Evolutionary conservation across 1,140 invertebrate genomes (phyloP), one percentile per base, ranked within the genome.

Genomic region (Anastrepha ludens): DNA sequence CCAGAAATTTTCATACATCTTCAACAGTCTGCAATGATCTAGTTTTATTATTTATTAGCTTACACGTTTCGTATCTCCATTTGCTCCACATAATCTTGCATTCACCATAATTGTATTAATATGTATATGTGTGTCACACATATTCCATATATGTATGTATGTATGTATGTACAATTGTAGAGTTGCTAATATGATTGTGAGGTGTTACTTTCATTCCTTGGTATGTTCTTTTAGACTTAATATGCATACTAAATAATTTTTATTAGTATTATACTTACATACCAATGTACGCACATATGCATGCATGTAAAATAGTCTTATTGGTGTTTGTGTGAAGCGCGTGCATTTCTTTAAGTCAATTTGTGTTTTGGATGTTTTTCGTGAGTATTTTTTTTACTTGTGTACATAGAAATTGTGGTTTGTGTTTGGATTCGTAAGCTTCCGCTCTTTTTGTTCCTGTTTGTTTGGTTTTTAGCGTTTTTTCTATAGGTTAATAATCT

Each of bases 21-120:
- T 17, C 74, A 11, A 11, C 50, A 55, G 11, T 55, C 6, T 11
- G 50, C 50, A 55, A 55, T 81, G 47, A 9, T 81, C 74, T 55
- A 81, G 17, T 55, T 81, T 81, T 81, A 81, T 81, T 81, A 81
- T 81, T 81, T 81, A 81, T 81, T 81, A 50, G 47, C 74, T 55
- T 3, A 8, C 20, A 55, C 74, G 47, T 81, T 81, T 81, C n/a
- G 74, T 41, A n/a, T n/a, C 29, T 81, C 55, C 74, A 55, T 81
- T 81, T 81, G 74, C 47, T 55, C 74, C 47, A 81, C 17, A 81
- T 81, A 11, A 15, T 81, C 74, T 55, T 55, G 50, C 15, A 81
- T 81, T 81, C 39, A 44, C 6, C 50, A 55, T 55, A 55, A 8
- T 8, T 55, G 50, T 47, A 74, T 47, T 67, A 67, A 39, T 67